Conservation (phyloP, 2,888 invertebrate species). For the Heteromyza rotundicornis region DNA sequence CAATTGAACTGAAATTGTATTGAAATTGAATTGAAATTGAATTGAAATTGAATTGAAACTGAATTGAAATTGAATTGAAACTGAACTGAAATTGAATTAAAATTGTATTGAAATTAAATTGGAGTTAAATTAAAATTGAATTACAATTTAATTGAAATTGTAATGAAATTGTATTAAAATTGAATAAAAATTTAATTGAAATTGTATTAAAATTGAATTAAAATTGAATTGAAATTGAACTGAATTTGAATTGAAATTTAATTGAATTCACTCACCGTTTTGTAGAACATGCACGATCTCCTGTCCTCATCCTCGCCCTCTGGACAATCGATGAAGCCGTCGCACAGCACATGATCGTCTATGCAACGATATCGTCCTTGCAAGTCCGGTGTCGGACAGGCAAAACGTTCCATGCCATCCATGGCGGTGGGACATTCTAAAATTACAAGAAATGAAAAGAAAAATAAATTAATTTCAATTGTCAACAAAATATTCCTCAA, state of each 20-base stretch:
- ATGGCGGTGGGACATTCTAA: slow-evolving; percentile 91
- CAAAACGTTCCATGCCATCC: slow-evolving; percentile 93
- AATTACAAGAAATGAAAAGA: slow-evolving; percentile 50
- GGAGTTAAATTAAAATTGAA: too few relatives aligned
- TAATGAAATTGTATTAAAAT: neutral
- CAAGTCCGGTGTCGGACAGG: slow-evolving; percentile 89
- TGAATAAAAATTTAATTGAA: too few relatives aligned
- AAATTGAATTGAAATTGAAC: too few relatives aligned
- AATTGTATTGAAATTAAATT: too few relatives aligned
- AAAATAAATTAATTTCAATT: slow-evolving; percentile 32
- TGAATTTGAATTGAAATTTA: neutral
- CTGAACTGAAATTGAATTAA: too few relatives aligned
- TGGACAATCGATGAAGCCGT: slow-evolving; percentile 94
- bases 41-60: too few relatives aligned
- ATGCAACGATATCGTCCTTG: slow-evolving; percentile 94
- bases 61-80: too few relatives aligned
- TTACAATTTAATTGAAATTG: too few relatives aligned
- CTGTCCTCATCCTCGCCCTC: slow-evolving; percentile 91
- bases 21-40: too few relatives aligned
- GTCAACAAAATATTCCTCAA: slow-evolving; percentile 20
- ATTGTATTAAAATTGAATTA: too few relatives aligned
- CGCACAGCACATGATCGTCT: slow-evolving; percentile 93
- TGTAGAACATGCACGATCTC: slow-evolving; percentile 95
- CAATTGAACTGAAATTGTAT: too few relatives aligned
- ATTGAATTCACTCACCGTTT: slow-evolving; percentile 77